A percentile compares a stretch with the other conserved stretches of the same genome.
These are phyloP conservation scores for Planococcus citri DNA, from an alignment of 1,140 invertebrate genomes.

Conservation along the genomic window DNA sequence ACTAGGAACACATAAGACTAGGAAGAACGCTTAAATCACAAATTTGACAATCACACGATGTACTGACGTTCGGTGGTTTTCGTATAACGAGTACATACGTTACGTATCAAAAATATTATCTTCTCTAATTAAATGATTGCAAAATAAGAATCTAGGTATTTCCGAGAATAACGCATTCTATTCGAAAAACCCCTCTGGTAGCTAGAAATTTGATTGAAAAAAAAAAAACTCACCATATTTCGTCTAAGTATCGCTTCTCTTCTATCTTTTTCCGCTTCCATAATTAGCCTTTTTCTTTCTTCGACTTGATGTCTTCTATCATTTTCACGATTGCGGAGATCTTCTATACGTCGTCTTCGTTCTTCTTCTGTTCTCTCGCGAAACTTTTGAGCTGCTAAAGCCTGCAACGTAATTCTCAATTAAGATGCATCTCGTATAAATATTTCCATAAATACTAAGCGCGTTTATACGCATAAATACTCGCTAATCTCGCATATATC, in stretches of 20 bases:
- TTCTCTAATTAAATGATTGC: too few relatives aligned
- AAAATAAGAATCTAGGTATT: too few relatives aligned
- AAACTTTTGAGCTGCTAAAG: constrained; percentile 70
- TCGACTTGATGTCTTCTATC: constrained; percentile 66
- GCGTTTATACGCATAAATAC: too few relatives aligned
- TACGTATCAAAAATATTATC: too few relatives aligned
- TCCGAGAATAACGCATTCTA: too few relatives aligned
- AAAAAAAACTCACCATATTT: constrained; percentile 41
- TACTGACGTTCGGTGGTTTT: too few relatives aligned
- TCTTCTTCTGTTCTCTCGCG: constrained; percentile 78
- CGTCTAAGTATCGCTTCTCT: constrained; percentile 70
- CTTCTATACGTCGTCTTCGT: constrained; percentile 60
- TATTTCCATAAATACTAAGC: background rate
- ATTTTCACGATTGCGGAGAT: constrained; percentile 59
- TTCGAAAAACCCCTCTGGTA: too few relatives aligned
- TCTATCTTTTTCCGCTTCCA: constrained; percentile 70
- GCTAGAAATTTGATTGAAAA: too few relatives aligned
- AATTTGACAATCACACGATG: background rate
- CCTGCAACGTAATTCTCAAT: constrained; percentile 32
- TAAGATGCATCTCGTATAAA: background rate
- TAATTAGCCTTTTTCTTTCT: constrained; percentile 71
- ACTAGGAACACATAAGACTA: background rate
- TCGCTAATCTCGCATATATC: too few relatives aligned
- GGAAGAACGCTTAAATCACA: background rate
- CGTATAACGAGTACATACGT: too few relatives aligned